These are phyloP conservation scores for Ammodramus savannarum DNA, from an alignment of 2,113 vertebrate genomes.

Conservation along the genomic window DNA sequence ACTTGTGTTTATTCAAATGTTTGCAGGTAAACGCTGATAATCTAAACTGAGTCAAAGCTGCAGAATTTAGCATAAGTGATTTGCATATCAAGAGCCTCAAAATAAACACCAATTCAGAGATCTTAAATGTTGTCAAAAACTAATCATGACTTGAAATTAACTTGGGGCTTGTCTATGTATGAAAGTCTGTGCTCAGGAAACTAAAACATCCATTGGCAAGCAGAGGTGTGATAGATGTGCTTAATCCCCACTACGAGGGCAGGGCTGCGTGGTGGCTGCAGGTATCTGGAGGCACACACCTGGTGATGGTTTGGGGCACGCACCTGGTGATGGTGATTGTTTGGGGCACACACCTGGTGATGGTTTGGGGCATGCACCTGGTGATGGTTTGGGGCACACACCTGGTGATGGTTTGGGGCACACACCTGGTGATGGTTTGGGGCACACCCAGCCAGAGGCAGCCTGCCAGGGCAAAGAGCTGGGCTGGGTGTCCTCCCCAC, in stretches of 20 bases:
- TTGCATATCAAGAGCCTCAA: constrained; percentile 70
- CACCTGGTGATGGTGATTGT: background rate
- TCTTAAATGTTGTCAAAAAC: constrained; percentile 61
- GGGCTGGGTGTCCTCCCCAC: background rate
- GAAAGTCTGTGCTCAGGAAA: constrained; percentile 4
- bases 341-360: background rate
- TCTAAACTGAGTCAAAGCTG: constrained; percentile 65
- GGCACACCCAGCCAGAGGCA: background rate
- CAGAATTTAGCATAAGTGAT: constrained; percentile 69
- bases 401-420: background rate
- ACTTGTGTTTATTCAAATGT: constrained; percentile 64
- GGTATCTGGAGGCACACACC: background rate
- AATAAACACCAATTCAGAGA: constrained; percentile 64
- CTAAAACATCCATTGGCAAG: background rate
- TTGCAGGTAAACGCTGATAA: constrained; percentile 71
- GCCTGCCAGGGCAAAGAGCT: background rate
- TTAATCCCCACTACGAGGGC: background rate
- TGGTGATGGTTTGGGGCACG: background rate
- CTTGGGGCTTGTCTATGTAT: background rate
- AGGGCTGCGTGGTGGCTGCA: background rate
- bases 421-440: background rate
- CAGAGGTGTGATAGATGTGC: background rate
- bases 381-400: background rate
- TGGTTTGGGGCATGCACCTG: background rate
- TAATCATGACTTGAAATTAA: constrained; percentile 68